These are phyloP conservation scores for Psettodes erumei DNA, from an alignment of 2,113 vertebrate genomes.

Conservation along the genomic window DNA sequence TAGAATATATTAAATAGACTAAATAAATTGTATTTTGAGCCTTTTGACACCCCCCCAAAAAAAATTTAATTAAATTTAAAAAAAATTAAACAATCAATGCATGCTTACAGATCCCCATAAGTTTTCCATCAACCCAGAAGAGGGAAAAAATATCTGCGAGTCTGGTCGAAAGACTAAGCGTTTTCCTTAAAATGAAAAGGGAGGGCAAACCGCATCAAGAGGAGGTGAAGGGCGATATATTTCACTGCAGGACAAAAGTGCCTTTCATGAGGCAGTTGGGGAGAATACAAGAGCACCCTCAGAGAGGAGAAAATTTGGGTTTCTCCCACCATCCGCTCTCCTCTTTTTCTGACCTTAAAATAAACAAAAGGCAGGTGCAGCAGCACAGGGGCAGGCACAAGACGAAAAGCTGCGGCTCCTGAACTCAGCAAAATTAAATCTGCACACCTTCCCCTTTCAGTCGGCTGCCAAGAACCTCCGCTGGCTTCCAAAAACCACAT, in stretches of 20 bases:
- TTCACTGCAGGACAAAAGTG: constrained; percentile 80
- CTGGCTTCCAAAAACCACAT: constrained; percentile 62
- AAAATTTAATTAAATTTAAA: no score
- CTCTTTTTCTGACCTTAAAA: constrained; percentile 77
- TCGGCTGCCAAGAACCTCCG: constrained; percentile 63
- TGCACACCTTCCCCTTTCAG: constrained; percentile 51
- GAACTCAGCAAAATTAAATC: constrained; percentile 74
- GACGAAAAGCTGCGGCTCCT: constrained; percentile 62
- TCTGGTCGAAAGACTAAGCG: constrained; percentile 50
- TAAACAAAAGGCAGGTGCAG: constrained; percentile 83
- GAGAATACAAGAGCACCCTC: constrained; percentile 74
- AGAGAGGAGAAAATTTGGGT: constrained; percentile 72
- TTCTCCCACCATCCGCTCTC: constrained; percentile 73
- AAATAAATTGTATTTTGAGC: constrained; percentile 36
- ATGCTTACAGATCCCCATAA: constrained; percentile 40
- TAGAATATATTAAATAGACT: constrained; percentile 30
- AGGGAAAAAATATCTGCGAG: constrained; percentile 23
- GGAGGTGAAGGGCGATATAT: constrained; percentile 79
- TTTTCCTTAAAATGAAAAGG: constrained; percentile 69
- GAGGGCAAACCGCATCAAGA: constrained; percentile 79
- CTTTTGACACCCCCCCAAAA: constrained; percentile 27
- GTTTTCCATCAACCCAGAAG: constrained; percentile 60
- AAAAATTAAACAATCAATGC: no score
- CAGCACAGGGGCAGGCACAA: constrained; percentile 55
- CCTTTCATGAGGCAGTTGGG: constrained; percentile 76